A percentile compares a stretch with the other conserved stretches of the same genome.
These are phyloP conservation scores for Oreocharis arfaki DNA, from an alignment of 2,113 vertebrate genomes.

Conservation along the genomic window DNA sequence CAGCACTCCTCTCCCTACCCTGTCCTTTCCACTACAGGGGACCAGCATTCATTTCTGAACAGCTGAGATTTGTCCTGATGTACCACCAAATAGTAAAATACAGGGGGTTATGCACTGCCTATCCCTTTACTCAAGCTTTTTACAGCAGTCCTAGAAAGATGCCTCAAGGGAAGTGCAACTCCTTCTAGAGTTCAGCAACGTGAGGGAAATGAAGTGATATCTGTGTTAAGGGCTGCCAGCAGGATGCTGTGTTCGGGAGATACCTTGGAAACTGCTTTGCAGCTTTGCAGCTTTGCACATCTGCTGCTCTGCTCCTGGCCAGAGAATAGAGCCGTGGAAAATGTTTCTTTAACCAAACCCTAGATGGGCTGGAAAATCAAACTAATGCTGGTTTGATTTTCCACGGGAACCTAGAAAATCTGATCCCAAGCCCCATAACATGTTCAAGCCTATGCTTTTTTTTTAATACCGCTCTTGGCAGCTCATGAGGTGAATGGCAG, in stretches of 20 bases:
- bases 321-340: conserved; percentile 19
- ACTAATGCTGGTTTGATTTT: conserved; percentile 43
- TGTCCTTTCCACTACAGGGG: not conserved
- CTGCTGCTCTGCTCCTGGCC: conserved; percentile 7
- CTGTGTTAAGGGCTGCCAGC: not conserved
- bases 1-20: not conserved
- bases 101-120: not conserved
- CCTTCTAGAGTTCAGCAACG: not conserved
- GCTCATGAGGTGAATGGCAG: not conserved
- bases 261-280: not conserved
- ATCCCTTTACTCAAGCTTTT: not conserved
- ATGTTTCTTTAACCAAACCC: conserved; percentile 13
- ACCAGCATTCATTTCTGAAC: not conserved
- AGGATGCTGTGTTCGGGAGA: not conserved
- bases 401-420: conserved; percentile 31
- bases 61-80: not conserved
- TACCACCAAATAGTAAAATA: not conserved
- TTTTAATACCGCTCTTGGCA: conserved; percentile 19
- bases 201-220: not conserved
- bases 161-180: not conserved
- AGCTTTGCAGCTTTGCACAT: not conserved
- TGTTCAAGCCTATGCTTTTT: not conserved
- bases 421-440: not conserved
- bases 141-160: not conserved
- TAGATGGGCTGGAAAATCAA: conserved; percentile 41